Evolutionary conservation across 2,113 vertebrate genomes (phyloP).

Genomic region (Seriola rivoliana): DNA sequence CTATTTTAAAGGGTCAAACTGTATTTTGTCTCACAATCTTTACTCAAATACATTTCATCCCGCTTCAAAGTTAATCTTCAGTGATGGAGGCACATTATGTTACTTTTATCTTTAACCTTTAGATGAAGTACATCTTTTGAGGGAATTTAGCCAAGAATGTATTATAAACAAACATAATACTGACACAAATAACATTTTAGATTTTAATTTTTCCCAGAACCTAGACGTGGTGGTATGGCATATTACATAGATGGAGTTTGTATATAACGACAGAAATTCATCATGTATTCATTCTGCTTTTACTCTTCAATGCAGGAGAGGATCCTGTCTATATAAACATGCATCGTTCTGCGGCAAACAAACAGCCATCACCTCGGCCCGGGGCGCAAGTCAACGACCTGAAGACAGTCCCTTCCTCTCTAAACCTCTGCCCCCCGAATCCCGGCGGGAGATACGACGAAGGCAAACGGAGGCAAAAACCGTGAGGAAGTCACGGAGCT

Average conservation of each 20-base stretch:
- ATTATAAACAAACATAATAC: background rate
- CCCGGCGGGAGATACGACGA: conserved; percentile 4
- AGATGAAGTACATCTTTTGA: no score
- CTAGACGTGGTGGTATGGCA: background rate
- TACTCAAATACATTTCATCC: background rate
- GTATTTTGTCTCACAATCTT: no score
- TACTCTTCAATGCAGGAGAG: background rate
- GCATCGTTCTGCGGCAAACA: background rate
- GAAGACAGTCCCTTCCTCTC: conserved; percentile 6
- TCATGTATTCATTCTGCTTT: background rate
- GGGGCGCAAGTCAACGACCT: background rate
- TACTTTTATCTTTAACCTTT: no score
- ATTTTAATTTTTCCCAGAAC: background rate
- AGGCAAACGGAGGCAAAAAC: conserved; percentile 6
- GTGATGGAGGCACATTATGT: background rate
- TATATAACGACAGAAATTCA: no score
- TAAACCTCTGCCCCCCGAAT: conserved; percentile 32
- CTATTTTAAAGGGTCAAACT: background rate
- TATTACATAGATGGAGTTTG: background rate
- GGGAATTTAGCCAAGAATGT: background rate
- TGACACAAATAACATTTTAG: no score
- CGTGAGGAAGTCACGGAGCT: background rate
- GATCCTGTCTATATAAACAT: conserved; percentile 72
- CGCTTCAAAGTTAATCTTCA: background rate
- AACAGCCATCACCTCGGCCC: conserved; percentile 52